A percentile compares a stretch with the other conserved stretches of the same genome.
Evolutionary conservation across 2,113 vertebrate genomes (phyloP).

Genomic region (Hippopotamus amphibius): DNA sequence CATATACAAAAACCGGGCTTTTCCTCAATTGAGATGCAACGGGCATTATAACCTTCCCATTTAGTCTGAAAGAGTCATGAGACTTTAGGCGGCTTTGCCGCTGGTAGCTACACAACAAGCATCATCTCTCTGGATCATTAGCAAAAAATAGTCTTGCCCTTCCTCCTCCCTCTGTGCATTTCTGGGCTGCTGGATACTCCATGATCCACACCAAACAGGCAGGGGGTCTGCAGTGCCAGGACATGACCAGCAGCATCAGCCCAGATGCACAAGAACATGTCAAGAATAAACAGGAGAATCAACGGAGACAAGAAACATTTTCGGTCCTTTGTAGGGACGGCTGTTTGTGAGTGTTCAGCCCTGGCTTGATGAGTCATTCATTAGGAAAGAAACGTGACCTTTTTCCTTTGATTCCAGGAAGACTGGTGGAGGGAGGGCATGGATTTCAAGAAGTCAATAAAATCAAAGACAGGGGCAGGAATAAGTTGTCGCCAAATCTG

Average conservation of each 20-base stretch:
- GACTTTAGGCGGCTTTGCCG: neutral
- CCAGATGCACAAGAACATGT: neutral
- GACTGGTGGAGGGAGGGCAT: neutral
- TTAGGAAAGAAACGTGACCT: conserved; percentile 56
- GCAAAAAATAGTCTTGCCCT: neutral
- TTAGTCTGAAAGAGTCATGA: neutral
- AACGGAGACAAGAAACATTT: neutral
- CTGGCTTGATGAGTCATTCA: conserved; percentile 63
- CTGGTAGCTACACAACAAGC: neutral
- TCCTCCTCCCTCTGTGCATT: accelerated
- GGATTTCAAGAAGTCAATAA: neutral
- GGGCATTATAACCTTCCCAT: neutral
- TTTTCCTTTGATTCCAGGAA: conserved; percentile 42
- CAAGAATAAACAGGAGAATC: conserved; percentile 7
- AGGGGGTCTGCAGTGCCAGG: neutral
- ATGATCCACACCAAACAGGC: neutral
- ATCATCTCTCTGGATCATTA: neutral
- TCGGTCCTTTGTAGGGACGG: neutral
- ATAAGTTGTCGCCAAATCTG: neutral
- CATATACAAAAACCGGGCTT: neutral
- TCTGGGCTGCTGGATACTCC: neutral
- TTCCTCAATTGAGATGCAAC: neutral
- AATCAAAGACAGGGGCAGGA: neutral
- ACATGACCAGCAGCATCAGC: neutral
- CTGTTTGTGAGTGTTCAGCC: neutral